Conservation (phyloP, 2,113 vertebrate species). For the Oncorhynchus kisutch region DNA sequence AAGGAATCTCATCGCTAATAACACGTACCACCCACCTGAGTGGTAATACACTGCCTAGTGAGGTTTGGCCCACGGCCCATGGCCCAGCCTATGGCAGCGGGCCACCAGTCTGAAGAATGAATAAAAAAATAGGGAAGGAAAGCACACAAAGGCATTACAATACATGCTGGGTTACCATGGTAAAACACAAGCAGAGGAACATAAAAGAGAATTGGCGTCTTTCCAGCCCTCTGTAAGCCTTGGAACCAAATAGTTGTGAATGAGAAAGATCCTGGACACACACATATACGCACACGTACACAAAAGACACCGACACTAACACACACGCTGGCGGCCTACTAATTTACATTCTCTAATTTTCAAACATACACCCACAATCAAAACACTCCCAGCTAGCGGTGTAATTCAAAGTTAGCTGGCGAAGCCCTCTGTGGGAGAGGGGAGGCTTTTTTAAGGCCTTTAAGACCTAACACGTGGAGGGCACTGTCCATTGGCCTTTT, state of each 20-base stretch:
- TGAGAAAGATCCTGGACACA: constrained; percentile 37
- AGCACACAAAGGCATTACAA: constrained; percentile 67
- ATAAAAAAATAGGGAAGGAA: constrained; percentile 40
- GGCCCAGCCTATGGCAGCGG: constrained; percentile 53
- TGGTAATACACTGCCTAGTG: constrained; percentile 32
- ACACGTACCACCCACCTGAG: constrained; percentile 54
- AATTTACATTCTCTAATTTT: constrained; percentile 23
- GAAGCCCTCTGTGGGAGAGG: constrained; percentile 11
- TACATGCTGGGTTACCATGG: constrained; percentile 73
- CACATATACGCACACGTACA: constrained; percentile 20
- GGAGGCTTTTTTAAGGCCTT: constrained; percentile 43
- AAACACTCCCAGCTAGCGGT: constrained; percentile 17
- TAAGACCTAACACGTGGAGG: constrained; percentile 37
- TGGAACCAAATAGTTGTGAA: constrained; percentile 44
- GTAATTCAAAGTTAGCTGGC: constrained; percentile 36
- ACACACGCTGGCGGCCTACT: constrained; percentile 32
- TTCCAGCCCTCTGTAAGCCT: constrained; percentile 5
- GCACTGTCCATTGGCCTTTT: constrained; percentile 60
- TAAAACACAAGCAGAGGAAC: constrained; percentile 55
- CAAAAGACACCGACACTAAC: constrained; percentile 31
- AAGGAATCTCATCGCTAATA: constrained; percentile 15
- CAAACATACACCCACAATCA: constrained; percentile 38
- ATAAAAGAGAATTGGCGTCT: constrained; percentile 11
- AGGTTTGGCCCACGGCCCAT: constrained; percentile 43
- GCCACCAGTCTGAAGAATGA: constrained; percentile 41